These are phyloP conservation scores for Tachina grossa DNA, from an alignment of 2,888 invertebrate genomes.

Conservation along the genomic window DNA sequence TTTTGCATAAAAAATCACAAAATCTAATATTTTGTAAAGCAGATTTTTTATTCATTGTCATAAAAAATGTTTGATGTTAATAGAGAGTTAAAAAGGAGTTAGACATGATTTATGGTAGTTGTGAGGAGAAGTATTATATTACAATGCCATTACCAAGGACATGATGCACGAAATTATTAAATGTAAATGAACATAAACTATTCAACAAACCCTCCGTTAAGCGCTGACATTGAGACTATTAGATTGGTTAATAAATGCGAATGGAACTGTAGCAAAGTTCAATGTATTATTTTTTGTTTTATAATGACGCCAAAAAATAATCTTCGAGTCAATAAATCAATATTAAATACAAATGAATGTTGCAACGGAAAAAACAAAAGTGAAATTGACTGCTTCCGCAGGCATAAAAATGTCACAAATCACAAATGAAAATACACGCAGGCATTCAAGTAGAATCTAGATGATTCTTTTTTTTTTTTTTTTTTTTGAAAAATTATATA, in stretches of 20 bases:
- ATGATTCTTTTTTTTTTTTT: too few relatives aligned
- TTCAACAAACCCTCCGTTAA: background rate
- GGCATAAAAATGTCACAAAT: slow-evolving; percentile 47
- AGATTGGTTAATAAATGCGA: background rate
- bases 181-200: background rate
- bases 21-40: slow-evolving; percentile 61
- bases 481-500: too few relatives aligned
- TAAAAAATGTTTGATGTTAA: slow-evolving; percentile 23
- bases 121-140: background rate
- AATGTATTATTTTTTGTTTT: background rate
- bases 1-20: slow-evolving; percentile 68
- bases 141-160: slow-evolving; percentile 3
- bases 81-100: background rate
- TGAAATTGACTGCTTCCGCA: slow-evolving; percentile 58
- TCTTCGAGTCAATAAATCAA: slow-evolving; percentile 65
- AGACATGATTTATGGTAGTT: background rate
- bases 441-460: too few relatives aligned
- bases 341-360: slow-evolving; percentile 66
- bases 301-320: slow-evolving; percentile 18
- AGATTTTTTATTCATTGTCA: slow-evolving; percentile 17
- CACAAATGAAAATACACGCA: slow-evolving; percentile 1
- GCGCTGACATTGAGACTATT: background rate
- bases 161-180: background rate
- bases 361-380: slow-evolving; percentile 57
- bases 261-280: background rate